phyloP scores from a whole-genome alignment of 2,888 invertebrate species.

The Strigamia maritima region DNA sequence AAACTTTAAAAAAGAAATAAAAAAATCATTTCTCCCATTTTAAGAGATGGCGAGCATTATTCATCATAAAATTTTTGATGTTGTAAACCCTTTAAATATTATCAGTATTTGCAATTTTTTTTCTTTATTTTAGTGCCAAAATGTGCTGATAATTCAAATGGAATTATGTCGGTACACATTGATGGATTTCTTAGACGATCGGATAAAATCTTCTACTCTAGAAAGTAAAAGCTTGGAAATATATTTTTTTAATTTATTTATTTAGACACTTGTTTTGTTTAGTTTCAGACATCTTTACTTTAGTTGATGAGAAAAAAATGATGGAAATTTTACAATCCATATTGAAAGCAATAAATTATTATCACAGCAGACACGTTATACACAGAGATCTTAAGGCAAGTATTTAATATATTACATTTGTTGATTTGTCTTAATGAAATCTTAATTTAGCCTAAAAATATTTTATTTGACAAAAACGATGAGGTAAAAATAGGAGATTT shows the following conservation, averaged over 20 bases:
- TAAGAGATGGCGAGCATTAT: too few species aligned
- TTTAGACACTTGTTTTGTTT: not conserved
- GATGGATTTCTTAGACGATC: not conserved
- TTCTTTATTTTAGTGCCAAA: not conserved
- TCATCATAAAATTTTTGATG: too few species aligned
- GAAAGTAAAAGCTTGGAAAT: not conserved
- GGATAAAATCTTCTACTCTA: not conserved
- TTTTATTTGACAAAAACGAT: slow-evolving; percentile 36
- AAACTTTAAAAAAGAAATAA: too few species aligned
- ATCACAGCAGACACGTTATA: not conserved
- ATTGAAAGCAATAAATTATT: not conserved
- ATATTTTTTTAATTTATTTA: not conserved
- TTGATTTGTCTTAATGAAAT: not conserved
- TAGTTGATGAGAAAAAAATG: not conserved
- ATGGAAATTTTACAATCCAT: not conserved
- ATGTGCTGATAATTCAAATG: slow-evolving; percentile 13
- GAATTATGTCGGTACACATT: not conserved
- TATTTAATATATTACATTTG: too few species aligned
- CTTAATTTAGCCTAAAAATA: slow-evolving; percentile 35
- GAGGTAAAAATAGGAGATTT: slow-evolving; percentile 40
- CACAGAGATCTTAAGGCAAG: slow-evolving; percentile 1
- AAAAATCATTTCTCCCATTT: too few species aligned
- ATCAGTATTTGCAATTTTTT: too few species aligned
- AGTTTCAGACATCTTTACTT: not conserved
- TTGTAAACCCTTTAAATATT: too few species aligned